Evolutionary conservation across 2,113 vertebrate species (phyloP).

Genomic region (Ceratotherium simum): DNA sequence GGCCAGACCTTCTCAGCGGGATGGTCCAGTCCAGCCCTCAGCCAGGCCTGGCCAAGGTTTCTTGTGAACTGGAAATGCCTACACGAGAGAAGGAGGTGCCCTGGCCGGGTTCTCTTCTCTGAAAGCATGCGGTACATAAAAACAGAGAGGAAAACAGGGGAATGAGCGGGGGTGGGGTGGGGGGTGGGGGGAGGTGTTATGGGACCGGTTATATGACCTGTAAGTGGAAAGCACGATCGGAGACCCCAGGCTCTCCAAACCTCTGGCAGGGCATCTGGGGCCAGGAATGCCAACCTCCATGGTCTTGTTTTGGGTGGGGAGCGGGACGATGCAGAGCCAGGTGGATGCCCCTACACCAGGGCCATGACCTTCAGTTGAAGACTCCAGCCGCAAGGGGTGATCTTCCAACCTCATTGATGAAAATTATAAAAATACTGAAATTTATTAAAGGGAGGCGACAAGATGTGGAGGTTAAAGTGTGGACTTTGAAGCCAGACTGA

Average conservation of each 20-base stretch:
- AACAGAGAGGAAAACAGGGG: background rate
- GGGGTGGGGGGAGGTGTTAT: background rate
- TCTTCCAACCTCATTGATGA: background rate
- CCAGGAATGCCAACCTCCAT: background rate
- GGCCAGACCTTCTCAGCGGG: background rate
- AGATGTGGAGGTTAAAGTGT: background rate
- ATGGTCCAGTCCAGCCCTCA: background rate
- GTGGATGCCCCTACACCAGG: accelerated
- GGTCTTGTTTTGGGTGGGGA: background rate
- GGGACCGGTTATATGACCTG: background rate
- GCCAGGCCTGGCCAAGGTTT: background rate
- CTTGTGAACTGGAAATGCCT: background rate
- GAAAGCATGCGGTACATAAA: background rate
- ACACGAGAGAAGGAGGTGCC: background rate
- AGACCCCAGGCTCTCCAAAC: background rate
- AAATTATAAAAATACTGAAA: background rate
- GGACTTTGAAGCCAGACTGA: background rate
- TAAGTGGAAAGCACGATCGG: background rate
- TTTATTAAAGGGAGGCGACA: background rate
- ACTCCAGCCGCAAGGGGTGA: background rate
- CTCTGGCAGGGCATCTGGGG: background rate
- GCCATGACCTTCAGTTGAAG: background rate
- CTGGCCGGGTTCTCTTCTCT: background rate
- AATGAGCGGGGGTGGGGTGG: background rate
- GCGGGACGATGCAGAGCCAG: background rate